Evolutionary conservation across 2,797 vertebrate species (phyloP).

Genomic region (Pangasius macronema): DNA sequence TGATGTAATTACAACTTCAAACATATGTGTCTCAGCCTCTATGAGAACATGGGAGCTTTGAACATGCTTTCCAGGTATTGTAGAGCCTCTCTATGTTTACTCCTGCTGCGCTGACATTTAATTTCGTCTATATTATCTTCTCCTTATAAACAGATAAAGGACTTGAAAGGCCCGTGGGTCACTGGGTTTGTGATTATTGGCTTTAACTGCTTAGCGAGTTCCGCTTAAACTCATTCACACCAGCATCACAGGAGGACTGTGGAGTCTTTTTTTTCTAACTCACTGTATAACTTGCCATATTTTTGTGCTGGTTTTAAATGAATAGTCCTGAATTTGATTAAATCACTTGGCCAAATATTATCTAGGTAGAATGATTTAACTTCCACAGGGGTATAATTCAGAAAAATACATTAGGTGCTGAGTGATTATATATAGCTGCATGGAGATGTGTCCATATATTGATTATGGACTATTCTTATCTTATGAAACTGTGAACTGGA

Average conservation of each 20-base stretch:
- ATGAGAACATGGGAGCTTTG: slow-evolving; percentile 48
- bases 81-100: slow-evolving; percentile 41
- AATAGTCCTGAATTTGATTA: not conserved
- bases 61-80: slow-evolving; percentile 53
- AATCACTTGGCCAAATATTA: not conserved
- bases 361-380: not conserved
- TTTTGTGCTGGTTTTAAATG: not conserved
- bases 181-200: slow-evolving; percentile 46
- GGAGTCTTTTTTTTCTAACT: not conserved
- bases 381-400: not conserved
- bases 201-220: slow-evolving; percentile 33
- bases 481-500: not conserved
- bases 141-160: slow-evolving; percentile 41
- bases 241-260: slow-evolving; percentile 22
- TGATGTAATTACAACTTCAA: slow-evolving; percentile 34
- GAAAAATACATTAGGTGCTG: not conserved
- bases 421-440: not conserved
- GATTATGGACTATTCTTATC: slow-evolving; percentile 2
- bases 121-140: slow-evolving; percentile 46
- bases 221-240: slow-evolving; percentile 47
- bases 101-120: slow-evolving; percentile 52
- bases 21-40: slow-evolving; percentile 21
- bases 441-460: not conserved
- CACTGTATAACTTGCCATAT: not conserved
- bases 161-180: slow-evolving; percentile 46